Percentiles rank a stretch among this genome's conserved stretches.
Evolutionary conservation across 2,888 invertebrate species (phyloP).

Genomic region (Steinernema hermaphroditum): DNA sequence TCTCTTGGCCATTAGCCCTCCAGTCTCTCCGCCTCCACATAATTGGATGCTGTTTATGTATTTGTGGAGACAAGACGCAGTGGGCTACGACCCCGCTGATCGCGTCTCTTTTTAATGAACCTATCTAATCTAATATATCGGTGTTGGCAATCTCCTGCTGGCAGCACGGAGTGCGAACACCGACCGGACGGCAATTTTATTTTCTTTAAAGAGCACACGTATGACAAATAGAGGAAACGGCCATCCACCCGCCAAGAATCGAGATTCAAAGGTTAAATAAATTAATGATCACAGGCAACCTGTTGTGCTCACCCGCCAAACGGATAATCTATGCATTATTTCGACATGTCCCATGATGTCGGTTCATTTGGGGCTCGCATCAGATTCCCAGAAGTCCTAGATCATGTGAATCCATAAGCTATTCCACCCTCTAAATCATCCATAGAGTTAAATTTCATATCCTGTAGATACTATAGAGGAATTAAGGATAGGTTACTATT

Average conservation of each 20-base stretch:
- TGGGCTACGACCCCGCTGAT: neutral
- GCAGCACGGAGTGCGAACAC: neutral
- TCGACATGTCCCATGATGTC: too few species aligned
- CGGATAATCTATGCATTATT: too few species aligned
- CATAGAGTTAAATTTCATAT: too few species aligned
- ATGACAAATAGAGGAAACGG: neutral
- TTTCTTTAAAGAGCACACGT: neutral
- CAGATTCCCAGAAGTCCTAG: too few species aligned
- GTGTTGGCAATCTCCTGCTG: conserved; percentile 7
- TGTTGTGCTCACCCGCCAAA: neutral
- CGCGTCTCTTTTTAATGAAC: conserved; percentile 2
- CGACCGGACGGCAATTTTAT: neutral
- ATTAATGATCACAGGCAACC: neutral
- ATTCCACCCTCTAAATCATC: too few species aligned
- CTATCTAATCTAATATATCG: conserved; percentile 18
- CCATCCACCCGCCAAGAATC: neutral
- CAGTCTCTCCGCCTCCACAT: neutral
- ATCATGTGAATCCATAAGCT: too few species aligned
- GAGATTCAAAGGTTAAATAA: conserved; percentile 18
- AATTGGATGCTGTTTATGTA: neutral
- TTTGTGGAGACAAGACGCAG: neutral
- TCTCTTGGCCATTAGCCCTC: too few species aligned
- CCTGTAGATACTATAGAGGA: too few species aligned
- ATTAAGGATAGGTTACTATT: too few species aligned
- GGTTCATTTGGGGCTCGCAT: too few species aligned